These are phyloP conservation scores for Halisarca cf. caerulea DNA, from an alignment of 37 sponge, comb jelly and placozoan species.

Conservation along the genomic window DNA sequence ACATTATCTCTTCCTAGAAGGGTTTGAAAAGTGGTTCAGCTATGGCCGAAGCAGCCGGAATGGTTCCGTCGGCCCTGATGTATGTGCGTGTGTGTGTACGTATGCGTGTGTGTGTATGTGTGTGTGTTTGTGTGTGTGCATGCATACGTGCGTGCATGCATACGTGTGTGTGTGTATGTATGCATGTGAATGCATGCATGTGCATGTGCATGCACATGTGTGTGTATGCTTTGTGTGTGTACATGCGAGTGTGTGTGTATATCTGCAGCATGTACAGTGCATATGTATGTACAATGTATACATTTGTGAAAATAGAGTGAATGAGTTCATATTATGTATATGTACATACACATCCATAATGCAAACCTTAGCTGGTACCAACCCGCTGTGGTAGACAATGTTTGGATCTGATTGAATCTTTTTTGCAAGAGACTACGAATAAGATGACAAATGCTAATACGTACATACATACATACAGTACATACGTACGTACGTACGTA, in stretches of 20 bases:
- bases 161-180: background rate
- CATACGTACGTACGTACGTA: background rate
- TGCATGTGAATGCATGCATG: too few relatives aligned
- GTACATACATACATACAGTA: background rate
- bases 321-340: too few relatives aligned
- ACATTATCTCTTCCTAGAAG: too few relatives aligned
- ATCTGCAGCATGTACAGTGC: background rate
- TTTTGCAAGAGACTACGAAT: conserved; percentile 28
- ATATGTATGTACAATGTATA: too few relatives aligned
- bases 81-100: background rate
- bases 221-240: background rate
- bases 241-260: background rate
- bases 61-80: background rate
- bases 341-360: too few relatives aligned
- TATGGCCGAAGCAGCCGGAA: too few relatives aligned
- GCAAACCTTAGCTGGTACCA: conserved; percentile 88
- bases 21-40: too few relatives aligned
- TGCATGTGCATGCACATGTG: background rate
- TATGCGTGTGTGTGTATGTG: conserved; percentile 22
- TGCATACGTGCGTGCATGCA: too few relatives aligned
- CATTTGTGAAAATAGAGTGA: too few relatives aligned
- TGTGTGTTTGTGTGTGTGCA: background rate
- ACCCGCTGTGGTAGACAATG: conserved; percentile 85
- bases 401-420: conserved; percentile 78
- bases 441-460: background rate